A percentile compares a stretch with the other conserved stretches of the same genome.
Evolutionary conservation across 2,113 vertebrate species (phyloP).

Genomic region (Trogon surrucura): DNA sequence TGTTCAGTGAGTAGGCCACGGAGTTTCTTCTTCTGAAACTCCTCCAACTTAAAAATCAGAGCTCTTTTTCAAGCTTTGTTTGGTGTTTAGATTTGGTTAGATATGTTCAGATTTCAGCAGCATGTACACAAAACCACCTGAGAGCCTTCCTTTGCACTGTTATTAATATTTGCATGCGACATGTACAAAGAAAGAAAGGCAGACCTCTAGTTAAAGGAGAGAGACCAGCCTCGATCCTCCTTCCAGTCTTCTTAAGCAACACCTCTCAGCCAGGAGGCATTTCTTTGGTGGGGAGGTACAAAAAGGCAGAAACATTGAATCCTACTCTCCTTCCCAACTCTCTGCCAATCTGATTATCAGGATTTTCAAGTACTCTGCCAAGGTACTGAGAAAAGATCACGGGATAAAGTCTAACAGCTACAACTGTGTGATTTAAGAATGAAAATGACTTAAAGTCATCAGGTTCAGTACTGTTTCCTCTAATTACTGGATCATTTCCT

Average conservation of each 20-base stretch:
- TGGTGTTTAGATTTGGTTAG: not conserved
- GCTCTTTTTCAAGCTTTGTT: not conserved
- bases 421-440: not conserved
- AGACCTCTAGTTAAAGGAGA: not conserved
- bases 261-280: not conserved
- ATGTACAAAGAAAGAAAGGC: not conserved
- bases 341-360: slow-evolving; percentile 22
- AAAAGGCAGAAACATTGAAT: not conserved
- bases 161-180: not conserved
- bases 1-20: not conserved
- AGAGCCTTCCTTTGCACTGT: not conserved
- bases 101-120: not conserved
- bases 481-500: slow-evolving; percentile 57
- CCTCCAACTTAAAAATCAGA: not conserved
- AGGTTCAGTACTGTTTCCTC: slow-evolving; percentile 37
- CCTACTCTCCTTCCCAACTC: not conserved
- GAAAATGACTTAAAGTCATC: slow-evolving; percentile 45
- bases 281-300: not conserved
- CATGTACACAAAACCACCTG: not conserved
- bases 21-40: not conserved
- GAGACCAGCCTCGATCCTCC: not conserved
- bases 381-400: slow-evolving; percentile 28
- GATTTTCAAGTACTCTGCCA: slow-evolving; percentile 22
- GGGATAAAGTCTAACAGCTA: slow-evolving; percentile 26
- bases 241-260: not conserved